A percentile compares a stretch with the other conserved stretches of the same genome.
Evolutionary conservation across 2,888 invertebrate species (phyloP).

Genomic region (Synanthedon andrenaeformis): DNA sequence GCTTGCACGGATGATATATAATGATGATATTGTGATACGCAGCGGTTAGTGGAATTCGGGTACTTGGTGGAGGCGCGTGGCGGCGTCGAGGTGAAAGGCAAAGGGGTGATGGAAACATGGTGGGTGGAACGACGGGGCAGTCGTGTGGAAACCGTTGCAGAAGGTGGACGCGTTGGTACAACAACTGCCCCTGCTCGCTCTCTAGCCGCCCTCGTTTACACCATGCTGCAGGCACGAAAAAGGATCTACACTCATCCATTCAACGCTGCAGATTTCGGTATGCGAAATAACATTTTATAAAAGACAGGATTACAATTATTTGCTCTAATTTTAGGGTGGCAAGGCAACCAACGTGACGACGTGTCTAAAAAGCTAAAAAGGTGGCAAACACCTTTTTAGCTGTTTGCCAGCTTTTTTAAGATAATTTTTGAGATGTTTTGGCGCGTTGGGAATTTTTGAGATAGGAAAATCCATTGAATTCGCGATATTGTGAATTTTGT

Average conservation of each 20-base stretch:
- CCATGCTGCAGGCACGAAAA: conserved; percentile 85
- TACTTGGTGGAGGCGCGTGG: conserved; percentile 85
- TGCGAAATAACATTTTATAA: background rate
- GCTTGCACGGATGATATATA: no score
- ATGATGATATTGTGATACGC: conserved; percentile 2
- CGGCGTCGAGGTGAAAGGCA: conserved; percentile 90
- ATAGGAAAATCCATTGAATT: no score
- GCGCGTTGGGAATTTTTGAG: no score
- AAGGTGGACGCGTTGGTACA: conserved; percentile 60
- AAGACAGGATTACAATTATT: background rate
- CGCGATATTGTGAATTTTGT: no score
- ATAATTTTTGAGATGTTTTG: no score
- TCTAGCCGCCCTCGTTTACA: conserved; percentile 88
- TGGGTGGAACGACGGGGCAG: conserved; percentile 80
- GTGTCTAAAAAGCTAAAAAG: no score
- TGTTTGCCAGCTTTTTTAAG: no score
- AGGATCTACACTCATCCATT: conserved; percentile 66
- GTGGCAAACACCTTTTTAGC: no score
- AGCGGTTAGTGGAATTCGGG: conserved; percentile 82
- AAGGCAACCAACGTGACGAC: no score
- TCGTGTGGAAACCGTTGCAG: conserved; percentile 61
- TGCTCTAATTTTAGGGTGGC: background rate
- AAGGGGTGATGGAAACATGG: conserved; percentile 96
- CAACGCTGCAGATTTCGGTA: conserved; percentile 6
- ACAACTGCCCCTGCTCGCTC: conserved; percentile 72